Evolutionary conservation across 2,797 vertebrate species (phyloP), one percentile per base, ranked within the genome.

Genomic region (Notolabrus celidotus): DNA sequence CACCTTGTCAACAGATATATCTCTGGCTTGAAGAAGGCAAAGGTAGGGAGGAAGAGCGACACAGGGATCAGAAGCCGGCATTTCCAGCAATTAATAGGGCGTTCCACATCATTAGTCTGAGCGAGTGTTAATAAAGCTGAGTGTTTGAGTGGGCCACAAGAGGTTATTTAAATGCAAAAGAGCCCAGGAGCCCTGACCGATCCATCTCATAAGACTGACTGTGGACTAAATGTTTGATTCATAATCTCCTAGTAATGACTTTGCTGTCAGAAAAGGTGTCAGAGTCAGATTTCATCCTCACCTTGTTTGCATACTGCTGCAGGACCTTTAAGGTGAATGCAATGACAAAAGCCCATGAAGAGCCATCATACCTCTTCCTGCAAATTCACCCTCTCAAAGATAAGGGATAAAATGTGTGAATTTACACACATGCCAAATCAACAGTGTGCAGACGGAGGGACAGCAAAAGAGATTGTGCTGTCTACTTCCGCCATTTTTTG

Each of bases 161-260:
- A 63, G 83, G 81, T 83, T 62, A 90, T 88, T 90, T 90, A 90
- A 91, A 91, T 84, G 86, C 77, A 90, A 92, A 91, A 83, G 77
- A 80, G 46, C 59, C 74, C 60, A 54, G 79, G 69, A 66, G 67
- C 65, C 58, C 23, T 80, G 11, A 84, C 77, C 62, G 64, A 73
- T 85, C 67, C 71, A 70, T 84, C 89, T 73, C 80, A 69, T 62
- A 82, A 75, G 88, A 81, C 80, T 79, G 77, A 42, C 34, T 58
- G 78, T 75, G 63, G 84, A 92, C 71, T 52, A 82, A 83, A 49
- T 83, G 57, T 82, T 82, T 87, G 85, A 87, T 83, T 92, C 88
- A 79, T 88, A 75, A 82, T 90, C 69, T 86, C 41, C 62, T 31
- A 69, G 74, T 54, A 89, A 83, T 88, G 84, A 87, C 66, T 87